Evolutionary conservation across 1,140 invertebrate species (phyloP).

Genomic region (Tenebrio molitor): DNA sequence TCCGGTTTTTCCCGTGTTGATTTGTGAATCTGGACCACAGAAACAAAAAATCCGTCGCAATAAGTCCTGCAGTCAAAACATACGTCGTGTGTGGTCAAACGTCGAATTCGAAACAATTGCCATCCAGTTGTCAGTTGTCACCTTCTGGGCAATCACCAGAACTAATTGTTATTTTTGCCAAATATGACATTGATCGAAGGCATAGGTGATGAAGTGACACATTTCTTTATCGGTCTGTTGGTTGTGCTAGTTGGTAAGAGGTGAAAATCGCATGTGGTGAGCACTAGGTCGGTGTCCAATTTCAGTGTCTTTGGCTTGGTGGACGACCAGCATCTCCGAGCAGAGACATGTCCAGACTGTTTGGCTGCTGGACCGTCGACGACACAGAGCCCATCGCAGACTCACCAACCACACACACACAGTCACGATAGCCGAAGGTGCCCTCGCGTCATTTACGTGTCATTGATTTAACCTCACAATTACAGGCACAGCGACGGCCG

Average conservation of each 20-base stretch:
- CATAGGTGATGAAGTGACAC: conserved; percentile 85
- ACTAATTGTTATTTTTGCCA: background rate
- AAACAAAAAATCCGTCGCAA: too few relatives aligned
- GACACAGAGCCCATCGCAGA: conserved; percentile 52
- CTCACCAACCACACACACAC: conserved; percentile 62
- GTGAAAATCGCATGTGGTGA: too few relatives aligned
- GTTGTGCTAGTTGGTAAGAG: conserved; percentile 71
- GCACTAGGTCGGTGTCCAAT: too few relatives aligned
- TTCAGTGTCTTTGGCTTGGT: conserved; percentile 61
- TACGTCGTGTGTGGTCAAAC: too few relatives aligned
- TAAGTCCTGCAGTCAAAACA: too few relatives aligned
- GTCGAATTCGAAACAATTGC: too few relatives aligned
- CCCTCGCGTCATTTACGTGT: background rate
- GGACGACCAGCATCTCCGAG: conserved; percentile 61
- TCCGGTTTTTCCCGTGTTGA: too few relatives aligned
- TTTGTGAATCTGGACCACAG: too few relatives aligned
- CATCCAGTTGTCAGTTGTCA: too few relatives aligned
- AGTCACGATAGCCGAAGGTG: conserved; percentile 59
- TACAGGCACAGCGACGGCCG: conserved; percentile 2
- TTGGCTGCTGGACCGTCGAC: conserved; percentile 59
- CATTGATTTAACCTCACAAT: background rate
- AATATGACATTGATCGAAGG: conserved; percentile 81
- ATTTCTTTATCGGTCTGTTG: conserved; percentile 77
- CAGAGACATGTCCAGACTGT: conserved; percentile 60
- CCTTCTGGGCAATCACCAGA: too few relatives aligned